A percentile compares a stretch with the other conserved stretches of the same genome.
Conservation (phyloP, 2,888 invertebrate genomes). For the Oscheius sp. region DNA sequence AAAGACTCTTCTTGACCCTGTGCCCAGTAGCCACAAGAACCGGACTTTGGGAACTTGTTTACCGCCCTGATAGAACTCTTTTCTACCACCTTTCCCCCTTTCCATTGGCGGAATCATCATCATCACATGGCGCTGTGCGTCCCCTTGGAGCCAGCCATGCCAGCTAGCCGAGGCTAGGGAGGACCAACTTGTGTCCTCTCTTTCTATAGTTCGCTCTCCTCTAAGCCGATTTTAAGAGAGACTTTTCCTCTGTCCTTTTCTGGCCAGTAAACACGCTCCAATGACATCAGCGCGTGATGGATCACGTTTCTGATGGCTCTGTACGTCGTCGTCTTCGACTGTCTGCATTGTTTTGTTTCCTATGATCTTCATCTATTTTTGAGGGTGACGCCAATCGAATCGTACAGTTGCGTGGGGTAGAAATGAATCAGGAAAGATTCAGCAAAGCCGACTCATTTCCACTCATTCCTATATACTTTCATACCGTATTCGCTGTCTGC, state of each 20-base stretch:
- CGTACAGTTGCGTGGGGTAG: no score
- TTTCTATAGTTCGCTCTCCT: conserved; percentile 12
- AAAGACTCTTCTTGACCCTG: neutral
- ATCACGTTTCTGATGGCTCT: conserved; percentile 23
- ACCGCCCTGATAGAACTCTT: conserved; percentile 1
- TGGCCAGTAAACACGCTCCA: conserved; percentile 25
- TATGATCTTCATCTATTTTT: no score
- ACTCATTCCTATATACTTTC: no score
- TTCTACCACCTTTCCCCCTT: neutral
- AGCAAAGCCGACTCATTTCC: no score
- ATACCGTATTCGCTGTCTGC: no score
- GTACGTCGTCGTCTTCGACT: conserved; percentile 1
- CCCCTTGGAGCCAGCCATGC: no score
- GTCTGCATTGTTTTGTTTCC: neutral
- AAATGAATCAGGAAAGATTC: no score
- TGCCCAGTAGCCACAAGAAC: neutral
- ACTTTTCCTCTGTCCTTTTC: conserved; percentile 9
- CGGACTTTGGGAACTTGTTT: conserved; percentile 21
- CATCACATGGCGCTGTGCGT: no score
- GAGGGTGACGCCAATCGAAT: no score
- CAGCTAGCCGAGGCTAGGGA: no score
- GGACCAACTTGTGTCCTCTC: no score
- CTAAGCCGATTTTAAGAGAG: neutral
- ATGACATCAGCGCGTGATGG: conserved; percentile 28
- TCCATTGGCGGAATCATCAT: neutral